Percentiles rank a stretch among this genome's conserved stretches.
Evolutionary conservation across 1,140 invertebrate genomes (phyloP).

Genomic region (Apis florea): DNA sequence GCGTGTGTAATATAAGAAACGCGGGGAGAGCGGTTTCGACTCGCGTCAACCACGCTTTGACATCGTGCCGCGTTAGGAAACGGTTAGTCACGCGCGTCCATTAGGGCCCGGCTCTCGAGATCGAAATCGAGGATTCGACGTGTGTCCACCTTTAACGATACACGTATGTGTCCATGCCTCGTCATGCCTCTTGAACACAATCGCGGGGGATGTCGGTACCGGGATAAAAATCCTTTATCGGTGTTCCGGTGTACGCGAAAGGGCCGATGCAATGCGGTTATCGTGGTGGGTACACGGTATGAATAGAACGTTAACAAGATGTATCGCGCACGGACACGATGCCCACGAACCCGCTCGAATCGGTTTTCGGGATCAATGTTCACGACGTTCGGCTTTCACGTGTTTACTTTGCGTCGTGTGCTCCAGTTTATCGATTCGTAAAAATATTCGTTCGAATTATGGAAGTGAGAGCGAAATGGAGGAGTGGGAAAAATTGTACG

Average conservation of each 20-base stretch:
- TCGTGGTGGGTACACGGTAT: constrained; percentile 9
- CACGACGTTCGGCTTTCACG: not conserved
- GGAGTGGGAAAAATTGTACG: too few relatives aligned
- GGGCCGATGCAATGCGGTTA: not conserved
- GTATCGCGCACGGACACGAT: constrained; percentile 5
- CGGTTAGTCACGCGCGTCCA: constrained; percentile 62
- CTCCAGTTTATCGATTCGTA: not conserved
- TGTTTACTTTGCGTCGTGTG: not conserved
- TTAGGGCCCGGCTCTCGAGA: constrained; percentile 45
- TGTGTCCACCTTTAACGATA: constrained; percentile 48
- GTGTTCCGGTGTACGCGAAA: constrained; percentile 29
- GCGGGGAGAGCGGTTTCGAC: not conserved
- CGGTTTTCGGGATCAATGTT: not conserved
- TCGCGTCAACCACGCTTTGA: constrained; percentile 55
- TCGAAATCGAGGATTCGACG: constrained; percentile 57
- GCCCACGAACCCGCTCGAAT: not conserved
- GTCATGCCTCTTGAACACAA: constrained; percentile 58
- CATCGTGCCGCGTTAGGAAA: constrained; percentile 45
- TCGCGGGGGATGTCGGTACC: constrained; percentile 48
- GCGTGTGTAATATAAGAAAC: not conserved
- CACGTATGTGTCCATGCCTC: not conserved
- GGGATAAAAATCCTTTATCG: constrained; percentile 31
- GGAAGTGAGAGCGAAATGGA: too few relatives aligned
- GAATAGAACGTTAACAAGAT: constrained; percentile 44
- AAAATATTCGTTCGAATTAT: too few relatives aligned